Percentiles rank a stretch among this genome's conserved stretches.
phyloP scores from a whole-genome alignment of 2,113 vertebrate genomes.

The Aplodontia rufa region DNA sequence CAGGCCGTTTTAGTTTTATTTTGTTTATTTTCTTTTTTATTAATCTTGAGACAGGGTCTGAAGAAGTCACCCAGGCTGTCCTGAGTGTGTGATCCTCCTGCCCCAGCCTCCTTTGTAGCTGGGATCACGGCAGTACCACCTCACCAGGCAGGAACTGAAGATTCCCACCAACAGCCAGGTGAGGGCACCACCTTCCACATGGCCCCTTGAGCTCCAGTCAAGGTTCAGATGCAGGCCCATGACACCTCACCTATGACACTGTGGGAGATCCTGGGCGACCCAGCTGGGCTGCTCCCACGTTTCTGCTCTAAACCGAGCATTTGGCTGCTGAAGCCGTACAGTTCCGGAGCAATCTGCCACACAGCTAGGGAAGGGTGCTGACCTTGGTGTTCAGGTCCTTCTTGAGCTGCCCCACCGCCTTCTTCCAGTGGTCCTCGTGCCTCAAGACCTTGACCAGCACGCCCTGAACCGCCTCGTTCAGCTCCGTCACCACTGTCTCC shows the following conservation, averaged over 20 bases:
- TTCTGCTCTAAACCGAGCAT: neutral
- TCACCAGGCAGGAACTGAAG: neutral
- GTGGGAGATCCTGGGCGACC: neutral
- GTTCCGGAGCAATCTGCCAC: neutral
- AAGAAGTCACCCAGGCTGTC: neutral
- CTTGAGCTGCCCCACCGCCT: constrained; percentile 70
- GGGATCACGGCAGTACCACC: neutral
- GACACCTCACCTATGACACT: too few relatives aligned
- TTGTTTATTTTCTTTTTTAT: too few relatives aligned
- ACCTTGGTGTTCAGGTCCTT: constrained; percentile 78
- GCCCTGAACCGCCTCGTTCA: constrained; percentile 78
- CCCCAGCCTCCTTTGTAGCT: neutral
- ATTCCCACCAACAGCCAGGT: neutral
- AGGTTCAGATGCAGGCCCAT: neutral
- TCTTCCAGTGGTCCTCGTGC: constrained; percentile 78
- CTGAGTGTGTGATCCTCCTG: neutral
- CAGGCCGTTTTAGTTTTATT: neutral
- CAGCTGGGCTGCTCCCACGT: neutral
- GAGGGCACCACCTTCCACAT: neutral
- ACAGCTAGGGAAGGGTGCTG: neutral
- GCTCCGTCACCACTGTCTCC: constrained; percentile 54
- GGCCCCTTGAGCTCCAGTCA: neutral
- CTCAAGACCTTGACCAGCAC: constrained; percentile 74
- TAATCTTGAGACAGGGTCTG: neutral
- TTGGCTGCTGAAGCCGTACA: neutral